Evolutionary conservation across 2,113 vertebrate species (phyloP).

Genomic region (Arothron firmamentum): DNA sequence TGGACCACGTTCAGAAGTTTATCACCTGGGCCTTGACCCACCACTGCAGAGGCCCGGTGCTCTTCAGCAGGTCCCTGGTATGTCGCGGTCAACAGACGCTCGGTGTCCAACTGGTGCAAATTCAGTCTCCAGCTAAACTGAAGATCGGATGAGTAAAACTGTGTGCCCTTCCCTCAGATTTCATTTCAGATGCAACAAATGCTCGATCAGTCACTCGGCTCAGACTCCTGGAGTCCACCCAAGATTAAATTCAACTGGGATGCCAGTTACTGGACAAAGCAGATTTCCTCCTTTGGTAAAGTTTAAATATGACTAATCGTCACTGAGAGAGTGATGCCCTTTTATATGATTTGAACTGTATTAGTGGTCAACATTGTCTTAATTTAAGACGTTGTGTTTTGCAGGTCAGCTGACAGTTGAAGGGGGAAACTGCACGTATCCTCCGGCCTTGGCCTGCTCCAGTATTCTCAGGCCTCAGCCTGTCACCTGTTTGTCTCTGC

Average conservation of each 20-base stretch:
- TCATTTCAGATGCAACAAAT: constrained; percentile 94
- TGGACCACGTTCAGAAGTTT: constrained; percentile 96
- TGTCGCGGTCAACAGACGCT: constrained; percentile 31
- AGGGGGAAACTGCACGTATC: constrained; percentile 75
- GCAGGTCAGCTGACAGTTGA: constrained; percentile 86
- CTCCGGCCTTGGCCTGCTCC: constrained; percentile 75
- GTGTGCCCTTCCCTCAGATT: constrained; percentile 72
- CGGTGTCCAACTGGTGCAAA: background rate
- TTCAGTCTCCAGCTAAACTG: no score
- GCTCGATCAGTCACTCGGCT: constrained; percentile 81
- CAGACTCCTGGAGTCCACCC: constrained; percentile 81
- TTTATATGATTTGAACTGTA: no score
- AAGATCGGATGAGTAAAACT: no score
- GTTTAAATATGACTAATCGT: background rate
- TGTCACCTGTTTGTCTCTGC: constrained; percentile 74
- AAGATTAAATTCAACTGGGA: constrained; percentile 97
- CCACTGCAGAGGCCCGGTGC: constrained; percentile 86
- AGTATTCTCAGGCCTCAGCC: constrained; percentile 77
- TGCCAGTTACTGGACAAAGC: constrained; percentile 95
- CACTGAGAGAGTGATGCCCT: no score
- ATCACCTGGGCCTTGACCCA: constrained; percentile 91
- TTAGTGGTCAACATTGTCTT: no score
- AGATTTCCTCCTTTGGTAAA: constrained; percentile 87
- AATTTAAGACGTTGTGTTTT: constrained; percentile 15
- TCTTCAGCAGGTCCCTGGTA: constrained; percentile 98